Evolutionary conservation across 2,113 vertebrate species (phyloP), one percentile per base, ranked within the genome.

Genomic region (Indicator indicator): DNA sequence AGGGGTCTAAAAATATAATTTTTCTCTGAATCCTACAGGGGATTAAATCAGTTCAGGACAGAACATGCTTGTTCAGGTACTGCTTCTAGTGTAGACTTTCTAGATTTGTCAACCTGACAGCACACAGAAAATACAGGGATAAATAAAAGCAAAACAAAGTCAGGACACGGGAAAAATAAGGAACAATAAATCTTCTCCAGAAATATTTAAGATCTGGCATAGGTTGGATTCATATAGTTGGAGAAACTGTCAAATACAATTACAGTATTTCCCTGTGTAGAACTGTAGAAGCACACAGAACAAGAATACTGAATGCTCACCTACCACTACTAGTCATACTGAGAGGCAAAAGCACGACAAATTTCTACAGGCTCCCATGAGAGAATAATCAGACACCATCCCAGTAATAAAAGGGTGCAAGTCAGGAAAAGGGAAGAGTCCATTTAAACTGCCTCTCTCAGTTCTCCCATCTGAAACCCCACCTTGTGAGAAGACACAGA

Each of bases 1-100:
- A 95, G 69, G 16, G 54, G 62, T 58, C 73, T 90, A 48, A 95
- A 95, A 95, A 40, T 27, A 30, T 52, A 56, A 94, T 83, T 74
- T 83, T 83, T 95, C 70, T 75, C 40, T 58, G 91, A 90, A 84
- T 78, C n/a, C 73, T 69, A 75, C 4, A 69, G 48, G 18, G 84
- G 11, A 70, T 60, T 6, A 64, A 75, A 80, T 72, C 58, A 60
- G 2, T 33, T 76, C 48, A 52, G 59, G 42, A 54, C 30, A 80
- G 58, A 74, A 76, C 52, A 78, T 23, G 12, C 27, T 26, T 65
- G 20, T 64, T n/a, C 16, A 83, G 56, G 19, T 88, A n/a, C 33
- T 83, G 64, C 44, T 90, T 76, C 67, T 82, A n/a, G 11, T 12
- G 6, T 15, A 44, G 26, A 68, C 38, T 36, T 60, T 70, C 64